Conservation (phyloP, 2,888 invertebrate genomes). For the Nymphalis polychloros region DNA sequence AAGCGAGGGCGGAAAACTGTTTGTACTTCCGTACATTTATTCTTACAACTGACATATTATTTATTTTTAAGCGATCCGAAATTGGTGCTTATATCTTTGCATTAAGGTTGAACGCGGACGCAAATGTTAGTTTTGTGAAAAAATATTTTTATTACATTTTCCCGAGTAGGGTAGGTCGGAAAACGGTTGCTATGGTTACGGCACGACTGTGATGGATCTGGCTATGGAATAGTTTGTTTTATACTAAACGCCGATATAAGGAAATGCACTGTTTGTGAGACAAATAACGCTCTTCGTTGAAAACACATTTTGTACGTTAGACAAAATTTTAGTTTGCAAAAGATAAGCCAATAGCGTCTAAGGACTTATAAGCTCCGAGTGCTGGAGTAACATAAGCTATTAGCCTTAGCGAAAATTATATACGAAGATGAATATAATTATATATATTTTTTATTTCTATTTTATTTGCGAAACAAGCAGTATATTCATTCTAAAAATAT, state of each 20-base stretch:
- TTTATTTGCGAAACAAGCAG: too few species aligned
- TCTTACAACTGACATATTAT: constrained; percentile 30
- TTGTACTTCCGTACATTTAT: constrained; percentile 47
- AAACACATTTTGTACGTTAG: not conserved
- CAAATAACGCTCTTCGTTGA: constrained; percentile 5
- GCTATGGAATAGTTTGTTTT: constrained; percentile 43
- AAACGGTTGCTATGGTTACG: constrained; percentile 57
- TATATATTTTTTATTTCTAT: too few species aligned
- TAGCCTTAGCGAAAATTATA: too few species aligned
- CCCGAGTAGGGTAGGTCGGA: constrained; percentile 62
- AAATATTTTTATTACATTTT: constrained; percentile 62
- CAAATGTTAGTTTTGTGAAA: constrained; percentile 27
- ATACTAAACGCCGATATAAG: constrained; percentile 40
- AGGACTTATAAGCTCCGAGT: too few species aligned
- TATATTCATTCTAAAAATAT: too few species aligned
- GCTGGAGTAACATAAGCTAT: too few species aligned
- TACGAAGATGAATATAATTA: too few species aligned
- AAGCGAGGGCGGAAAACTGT: constrained; percentile 58
- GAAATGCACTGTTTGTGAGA: constrained; percentile 33
- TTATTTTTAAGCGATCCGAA: constrained; percentile 25
- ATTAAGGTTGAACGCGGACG: constrained; percentile 14
- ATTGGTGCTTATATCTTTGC: constrained; percentile 17
- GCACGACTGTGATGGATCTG: constrained; percentile 50
- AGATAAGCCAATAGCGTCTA: not conserved
- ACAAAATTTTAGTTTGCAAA: not conserved